Conservation (phyloP, 2,888 invertebrate genomes). For the Charanyca ferruginea region DNA sequence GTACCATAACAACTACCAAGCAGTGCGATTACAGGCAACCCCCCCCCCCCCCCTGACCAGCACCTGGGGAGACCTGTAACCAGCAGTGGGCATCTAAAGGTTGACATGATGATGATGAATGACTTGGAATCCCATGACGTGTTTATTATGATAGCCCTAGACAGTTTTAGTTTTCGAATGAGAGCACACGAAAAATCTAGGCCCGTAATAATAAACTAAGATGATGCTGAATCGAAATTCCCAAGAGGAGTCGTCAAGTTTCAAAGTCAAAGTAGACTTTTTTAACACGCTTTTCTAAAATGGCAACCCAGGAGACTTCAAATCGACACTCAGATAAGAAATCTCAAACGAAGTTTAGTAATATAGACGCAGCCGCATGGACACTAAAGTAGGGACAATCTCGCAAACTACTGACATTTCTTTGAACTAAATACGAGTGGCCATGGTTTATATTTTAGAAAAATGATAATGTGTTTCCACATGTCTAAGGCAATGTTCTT, state of each 20-base stretch:
- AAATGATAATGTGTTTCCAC: slow-evolving; percentile 8
- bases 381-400: slow-evolving; percentile 7
- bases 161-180: neutral
- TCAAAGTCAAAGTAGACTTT: slow-evolving; percentile 37
- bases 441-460: neutral
- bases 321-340: slow-evolving; percentile 35
- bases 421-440: too few species aligned
- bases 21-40: too few species aligned
- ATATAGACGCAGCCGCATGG: slow-evolving; percentile 6
- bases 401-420: slow-evolving; percentile 6
- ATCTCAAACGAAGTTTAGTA: slow-evolving; percentile 27
- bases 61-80: too few species aligned
- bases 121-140: slow-evolving; percentile 8
- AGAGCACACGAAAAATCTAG: neutral
- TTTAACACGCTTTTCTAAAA: slow-evolving; percentile 38
- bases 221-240: slow-evolving; percentile 13
- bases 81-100: too few species aligned
- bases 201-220: neutral
- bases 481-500: neutral
- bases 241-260: slow-evolving; percentile 35
- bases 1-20: too few species aligned
- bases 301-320: slow-evolving; percentile 28
- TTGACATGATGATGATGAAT: too few species aligned
- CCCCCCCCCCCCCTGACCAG: too few species aligned
- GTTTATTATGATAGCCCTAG: slow-evolving; percentile 7